Conservation (phyloP, 23 tunicate species). For the Aplidium turbinatum region DNA sequence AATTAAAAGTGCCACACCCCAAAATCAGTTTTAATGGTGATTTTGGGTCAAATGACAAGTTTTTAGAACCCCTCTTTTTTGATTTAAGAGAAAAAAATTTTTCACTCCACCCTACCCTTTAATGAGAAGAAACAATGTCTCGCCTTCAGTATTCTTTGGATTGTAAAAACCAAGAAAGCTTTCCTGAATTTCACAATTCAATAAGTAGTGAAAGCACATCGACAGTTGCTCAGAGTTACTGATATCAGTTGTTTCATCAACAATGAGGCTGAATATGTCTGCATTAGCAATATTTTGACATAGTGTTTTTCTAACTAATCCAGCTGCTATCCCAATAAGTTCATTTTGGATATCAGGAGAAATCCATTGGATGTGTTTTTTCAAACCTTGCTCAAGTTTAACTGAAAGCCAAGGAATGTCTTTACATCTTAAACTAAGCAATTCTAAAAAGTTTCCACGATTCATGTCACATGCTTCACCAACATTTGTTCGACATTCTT, state of each 20-base stretch:
- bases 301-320: background rate
- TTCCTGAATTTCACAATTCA: background rate
- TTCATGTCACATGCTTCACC: slow-evolving; percentile 6
- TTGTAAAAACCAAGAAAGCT: slow-evolving; percentile 37
- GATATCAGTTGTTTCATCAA: slow-evolving; percentile 53
- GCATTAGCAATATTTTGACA: background rate
- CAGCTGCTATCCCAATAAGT: slow-evolving; percentile 21
- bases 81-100: too few relatives aligned
- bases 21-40: too few relatives aligned
- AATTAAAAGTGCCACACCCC: too few relatives aligned
- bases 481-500: slow-evolving; percentile 11
- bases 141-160: slow-evolving; percentile 7
- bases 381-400: background rate
- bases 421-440: slow-evolving; percentile 2
- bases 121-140: background rate
- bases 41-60: too few relatives aligned
- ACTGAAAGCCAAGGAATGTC: slow-evolving; percentile 25
- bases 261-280: slow-evolving; percentile 16
- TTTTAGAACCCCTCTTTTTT: too few relatives aligned
- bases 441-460: slow-evolving; percentile 29
- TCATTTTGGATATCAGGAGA: slow-evolving; percentile 42
- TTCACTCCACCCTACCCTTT: too few relatives aligned
- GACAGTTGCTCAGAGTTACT: slow-evolving; percentile 28
- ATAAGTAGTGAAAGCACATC: slow-evolving; percentile 17
- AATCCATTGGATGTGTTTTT: background rate